Evolutionary conservation across 2,888 invertebrate genomes (phyloP).

Genomic region (Catocala nupta): DNA sequence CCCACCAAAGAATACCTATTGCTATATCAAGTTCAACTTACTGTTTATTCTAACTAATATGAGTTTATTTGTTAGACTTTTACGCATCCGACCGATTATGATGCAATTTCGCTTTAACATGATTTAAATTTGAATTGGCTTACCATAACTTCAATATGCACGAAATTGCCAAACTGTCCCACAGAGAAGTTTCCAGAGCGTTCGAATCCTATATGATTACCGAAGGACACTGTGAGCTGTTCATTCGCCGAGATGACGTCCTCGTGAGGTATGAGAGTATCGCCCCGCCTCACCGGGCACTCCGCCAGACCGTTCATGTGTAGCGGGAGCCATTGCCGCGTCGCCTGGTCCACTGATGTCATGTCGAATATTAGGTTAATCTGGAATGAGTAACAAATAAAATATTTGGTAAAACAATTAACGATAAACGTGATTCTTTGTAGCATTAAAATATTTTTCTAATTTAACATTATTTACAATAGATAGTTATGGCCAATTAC

Average conservation of each 20-base stretch:
- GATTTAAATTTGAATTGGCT: no score
- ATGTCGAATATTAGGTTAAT: slow-evolving; percentile 92
- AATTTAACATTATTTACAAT: no score
- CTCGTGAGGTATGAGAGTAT: slow-evolving; percentile 88
- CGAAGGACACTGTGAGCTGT: slow-evolving; percentile 90
- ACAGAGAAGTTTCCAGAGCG: slow-evolving; percentile 88
- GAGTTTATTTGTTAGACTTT: no score
- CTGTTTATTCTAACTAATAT: no score
- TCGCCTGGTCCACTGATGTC: slow-evolving; percentile 83
- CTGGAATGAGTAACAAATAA: slow-evolving; percentile 72
- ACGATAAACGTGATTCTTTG: no score
- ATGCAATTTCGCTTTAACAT: no score
- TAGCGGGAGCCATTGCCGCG: slow-evolving; percentile 92
- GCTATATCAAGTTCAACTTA: no score
- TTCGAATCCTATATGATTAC: slow-evolving; percentile 89
- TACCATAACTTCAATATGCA: slow-evolving; percentile 90
- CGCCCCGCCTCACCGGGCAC: slow-evolving; percentile 90
- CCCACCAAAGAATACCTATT: no score
- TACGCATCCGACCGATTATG: no score
- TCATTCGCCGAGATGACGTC: slow-evolving; percentile 93
- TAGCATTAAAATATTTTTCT: no score
- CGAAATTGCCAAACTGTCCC: slow-evolving; percentile 91
- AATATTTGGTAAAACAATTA: no score
- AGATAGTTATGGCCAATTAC: no score
- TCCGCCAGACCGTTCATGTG: slow-evolving; percentile 92